These are phyloP conservation scores for Lacerta bilineata DNA, from an alignment of 2,797 vertebrate genomes.

Conservation along the genomic window DNA sequence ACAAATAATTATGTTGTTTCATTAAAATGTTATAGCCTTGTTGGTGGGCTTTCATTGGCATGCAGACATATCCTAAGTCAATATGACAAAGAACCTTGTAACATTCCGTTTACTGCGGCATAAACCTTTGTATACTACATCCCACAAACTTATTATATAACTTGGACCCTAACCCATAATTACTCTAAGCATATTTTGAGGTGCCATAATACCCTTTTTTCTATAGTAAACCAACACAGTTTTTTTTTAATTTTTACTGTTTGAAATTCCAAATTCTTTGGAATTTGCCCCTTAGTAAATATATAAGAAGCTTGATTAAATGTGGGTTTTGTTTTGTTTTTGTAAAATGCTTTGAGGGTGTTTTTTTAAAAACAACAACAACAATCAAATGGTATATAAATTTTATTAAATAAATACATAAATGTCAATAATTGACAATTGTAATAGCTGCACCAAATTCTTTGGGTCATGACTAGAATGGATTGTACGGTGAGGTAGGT, in stretches of 20 bases:
- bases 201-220: not conserved
- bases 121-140: not conserved
- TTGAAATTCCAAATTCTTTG: not conserved
- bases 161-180: not conserved
- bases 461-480: not conserved
- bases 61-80: not conserved
- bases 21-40: constrained; percentile 14
- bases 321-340: no score
- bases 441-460: not conserved
- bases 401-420: no score
- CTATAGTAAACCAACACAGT: not conserved
- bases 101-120: not conserved
- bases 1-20: constrained; percentile 7
- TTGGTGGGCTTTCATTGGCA: not conserved
- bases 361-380: no score
- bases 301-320: not conserved
- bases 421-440: not conserved
- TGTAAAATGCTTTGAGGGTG: no score
- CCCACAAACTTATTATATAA: not conserved
- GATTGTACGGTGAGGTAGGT: not conserved
- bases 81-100: not conserved
- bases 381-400: no score
- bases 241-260: not conserved
- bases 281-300: not conserved
- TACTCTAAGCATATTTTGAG: not conserved